Base-by-base conservation (phyloP, 2,113 vertebrate species). In the Lampris incognitus region DNA sequence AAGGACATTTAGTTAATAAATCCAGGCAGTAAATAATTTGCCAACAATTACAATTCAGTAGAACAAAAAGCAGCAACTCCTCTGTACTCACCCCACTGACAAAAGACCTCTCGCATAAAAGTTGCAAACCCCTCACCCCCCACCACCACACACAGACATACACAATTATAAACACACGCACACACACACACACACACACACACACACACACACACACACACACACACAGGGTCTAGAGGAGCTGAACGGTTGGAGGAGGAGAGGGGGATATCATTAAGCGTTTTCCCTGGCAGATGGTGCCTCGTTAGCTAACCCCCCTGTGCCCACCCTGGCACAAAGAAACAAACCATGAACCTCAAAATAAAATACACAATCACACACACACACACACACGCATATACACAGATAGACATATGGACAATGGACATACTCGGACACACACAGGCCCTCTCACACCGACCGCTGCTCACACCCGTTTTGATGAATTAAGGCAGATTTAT, bases 231-330 rank as follows among this genome's bases (percentile, higher is more conserved):
- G 56, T 49, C 62, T 54, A 69, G 39, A 57, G 83, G 78, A 79
- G 78, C 74, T 69, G 65, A 72, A 80, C 68, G 13, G 41, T 24
- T 69, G 61, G 64, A 56, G 64, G 64, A 77, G 48, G 72, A 83
- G 54, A 9, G 55, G 74, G 73, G 85, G 74, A 74, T 62, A 66
- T 89, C 76, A 89, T 85, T 87, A 89, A 75, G 74, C 81, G 72
- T 75, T 88, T 80, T 83, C 61, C 71, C 75, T 85, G 81, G 78
- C 91, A 92, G 91, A 92, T 92, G 91, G 91, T 80, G 79, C 75
- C 82, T 84, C 48, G 67, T 82, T 87, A 85, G 69, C 78, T 85
- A 80, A 76, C 74, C 64, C 72, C 62, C 6, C 55, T 11, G 5
- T 57, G 6, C 69, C 83, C 79, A 5, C 52, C 10, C 4, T 55